A percentile compares a stretch with the other conserved stretches of the same genome.
Evolutionary conservation across 2,888 invertebrate genomes (phyloP).

Genomic region (Cephus spinipes): DNA sequence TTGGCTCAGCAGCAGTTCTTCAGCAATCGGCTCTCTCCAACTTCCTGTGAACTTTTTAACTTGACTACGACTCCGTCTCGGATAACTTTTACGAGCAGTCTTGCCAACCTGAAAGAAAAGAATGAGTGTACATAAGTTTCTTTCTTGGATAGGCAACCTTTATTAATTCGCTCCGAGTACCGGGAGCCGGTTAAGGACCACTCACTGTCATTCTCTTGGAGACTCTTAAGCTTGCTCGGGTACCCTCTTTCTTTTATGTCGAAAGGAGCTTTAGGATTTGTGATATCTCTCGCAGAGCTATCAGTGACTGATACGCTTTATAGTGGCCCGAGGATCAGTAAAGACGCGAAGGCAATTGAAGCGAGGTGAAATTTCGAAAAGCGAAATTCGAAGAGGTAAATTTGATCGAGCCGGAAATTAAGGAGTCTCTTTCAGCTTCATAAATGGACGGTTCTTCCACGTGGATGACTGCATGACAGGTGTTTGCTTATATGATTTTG

Average conservation of each 20-base stretch:
- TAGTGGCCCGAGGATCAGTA: neutral
- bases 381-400: neutral
- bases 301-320: neutral
- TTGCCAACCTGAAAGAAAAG: neutral
- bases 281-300: neutral
- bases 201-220: neutral
- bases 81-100: neutral
- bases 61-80: neutral
- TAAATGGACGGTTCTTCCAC: neutral
- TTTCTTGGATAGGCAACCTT: conserved; percentile 2
- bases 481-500: neutral
- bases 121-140: neutral
- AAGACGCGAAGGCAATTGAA: neutral
- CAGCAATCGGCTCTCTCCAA: neutral
- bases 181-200: neutral
- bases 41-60: conserved; percentile 10
- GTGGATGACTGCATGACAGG: neutral
- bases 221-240: neutral
- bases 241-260: neutral
- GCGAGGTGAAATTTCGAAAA: neutral
- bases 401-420: neutral
- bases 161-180: conserved; percentile 23
- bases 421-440: neutral
- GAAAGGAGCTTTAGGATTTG: neutral
- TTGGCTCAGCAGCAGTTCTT: neutral